phyloP scores from a whole-genome alignment of 1,140 invertebrate species.

The Drosophila miranda region DNA sequence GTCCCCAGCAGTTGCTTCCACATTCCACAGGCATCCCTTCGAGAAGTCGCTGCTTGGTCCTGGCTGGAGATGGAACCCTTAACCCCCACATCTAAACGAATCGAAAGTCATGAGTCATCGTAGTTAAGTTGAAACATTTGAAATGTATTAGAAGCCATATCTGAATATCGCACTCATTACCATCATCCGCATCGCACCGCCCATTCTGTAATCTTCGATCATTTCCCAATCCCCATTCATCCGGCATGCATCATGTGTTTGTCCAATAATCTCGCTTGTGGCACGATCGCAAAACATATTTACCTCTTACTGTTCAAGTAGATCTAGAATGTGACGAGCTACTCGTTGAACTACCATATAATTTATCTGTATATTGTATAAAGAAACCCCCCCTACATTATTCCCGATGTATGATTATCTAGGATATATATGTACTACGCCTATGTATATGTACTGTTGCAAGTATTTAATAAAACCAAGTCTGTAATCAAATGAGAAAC shows the following conservation, averaged over 20 bases:
- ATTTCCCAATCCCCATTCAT: constrained; percentile 24
- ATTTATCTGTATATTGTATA: constrained; percentile 56
- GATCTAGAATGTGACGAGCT: constrained; percentile 47
- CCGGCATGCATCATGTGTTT: constrained; percentile 29
- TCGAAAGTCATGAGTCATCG: constrained; percentile 15
- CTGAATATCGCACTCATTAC: constrained; percentile 12
- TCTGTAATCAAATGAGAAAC: constrained; percentile 59
- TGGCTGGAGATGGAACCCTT: background rate
- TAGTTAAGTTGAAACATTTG: constrained; percentile 36
- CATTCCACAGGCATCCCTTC: constrained; percentile 46
- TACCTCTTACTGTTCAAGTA: constrained; percentile 76
- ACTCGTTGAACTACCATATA: constrained; percentile 49
- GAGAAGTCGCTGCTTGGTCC: constrained; percentile 9
- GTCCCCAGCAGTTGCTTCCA: constrained; percentile 26
- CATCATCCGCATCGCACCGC: constrained; percentile 24
- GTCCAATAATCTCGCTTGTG: constrained; percentile 67
- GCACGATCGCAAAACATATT: constrained; percentile 64
- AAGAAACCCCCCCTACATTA: constrained; percentile 21
- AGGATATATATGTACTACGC: constrained; percentile 47
- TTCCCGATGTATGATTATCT: constrained; percentile 35
- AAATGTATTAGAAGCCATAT: constrained; percentile 41
- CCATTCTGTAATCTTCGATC: constrained; percentile 54
- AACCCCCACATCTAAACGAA: constrained; percentile 16
- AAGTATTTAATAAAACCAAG: constrained; percentile 75
- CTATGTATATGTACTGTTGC: constrained; percentile 68